phyloP scores from a whole-genome alignment of 2,113 vertebrate species.

The Leucopsar rothschildi region DNA sequence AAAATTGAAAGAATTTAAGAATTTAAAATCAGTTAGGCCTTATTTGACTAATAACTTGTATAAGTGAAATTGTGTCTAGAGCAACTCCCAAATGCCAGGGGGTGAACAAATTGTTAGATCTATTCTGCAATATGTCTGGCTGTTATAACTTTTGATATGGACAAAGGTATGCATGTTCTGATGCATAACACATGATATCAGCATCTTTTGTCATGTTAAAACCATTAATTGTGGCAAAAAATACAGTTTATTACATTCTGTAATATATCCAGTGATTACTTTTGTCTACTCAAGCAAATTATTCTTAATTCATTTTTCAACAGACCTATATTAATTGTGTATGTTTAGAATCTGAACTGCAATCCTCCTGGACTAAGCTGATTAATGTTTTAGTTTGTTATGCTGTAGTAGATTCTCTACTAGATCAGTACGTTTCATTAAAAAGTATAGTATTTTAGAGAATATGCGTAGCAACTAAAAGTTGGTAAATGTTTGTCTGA shows the following conservation, averaged over 20 bases:
- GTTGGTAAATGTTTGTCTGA: not conserved
- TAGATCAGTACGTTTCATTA: not conserved
- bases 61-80: not conserved
- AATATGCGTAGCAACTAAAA: not conserved
- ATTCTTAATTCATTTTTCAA: not conserved
- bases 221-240: not conserved
- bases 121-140: not conserved
- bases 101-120: not conserved
- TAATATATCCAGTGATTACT: not conserved
- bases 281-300: not conserved
- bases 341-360: not conserved
- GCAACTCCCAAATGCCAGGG: not conserved
- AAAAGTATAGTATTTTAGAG: not conserved
- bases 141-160: not conserved
- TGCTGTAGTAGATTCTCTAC: not conserved
- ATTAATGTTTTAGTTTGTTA: not conserved
- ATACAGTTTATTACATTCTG: not conserved
- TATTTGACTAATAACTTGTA: not conserved
- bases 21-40: not conserved
- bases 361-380: not conserved
- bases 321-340: not conserved
- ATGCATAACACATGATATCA: not conserved
- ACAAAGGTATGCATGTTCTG: not conserved
- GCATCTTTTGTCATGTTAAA: not conserved
- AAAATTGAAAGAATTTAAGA: not conserved